A percentile compares a stretch with the other conserved stretches of the same genome.
Conservation (phyloP, 1,140 invertebrate species). For the Drosophila takahashii region DNA sequence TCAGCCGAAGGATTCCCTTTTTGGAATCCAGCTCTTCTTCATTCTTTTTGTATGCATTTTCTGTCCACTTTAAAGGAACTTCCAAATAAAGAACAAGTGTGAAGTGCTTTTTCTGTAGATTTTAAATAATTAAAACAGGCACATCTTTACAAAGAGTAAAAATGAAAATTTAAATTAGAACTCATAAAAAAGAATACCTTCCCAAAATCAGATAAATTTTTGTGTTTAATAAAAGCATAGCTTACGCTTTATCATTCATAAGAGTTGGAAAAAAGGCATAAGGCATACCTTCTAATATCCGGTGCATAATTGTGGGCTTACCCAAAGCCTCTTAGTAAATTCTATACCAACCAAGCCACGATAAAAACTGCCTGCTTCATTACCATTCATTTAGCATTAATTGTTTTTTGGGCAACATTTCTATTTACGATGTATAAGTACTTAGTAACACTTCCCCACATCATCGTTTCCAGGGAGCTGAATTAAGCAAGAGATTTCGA, state of each 20-base stretch:
- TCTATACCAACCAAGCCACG: not conserved
- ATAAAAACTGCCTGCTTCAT: constrained; percentile 6
- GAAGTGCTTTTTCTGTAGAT: too few relatives aligned
- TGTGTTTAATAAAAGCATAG: too few relatives aligned
- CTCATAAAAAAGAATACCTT: too few relatives aligned
- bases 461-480: constrained; percentile 8
- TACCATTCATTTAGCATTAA: constrained; percentile 38
- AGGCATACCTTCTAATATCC: constrained; percentile 3
- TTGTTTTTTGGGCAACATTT: constrained; percentile 7
- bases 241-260: not conserved
- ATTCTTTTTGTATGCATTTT: constrained; percentile 14
- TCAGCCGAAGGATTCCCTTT: constrained; percentile 25
- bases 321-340: constrained; percentile 18
- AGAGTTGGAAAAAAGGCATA: not conserved
- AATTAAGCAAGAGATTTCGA: constrained; percentile 19
- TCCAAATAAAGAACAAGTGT: not conserved
- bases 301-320: constrained; percentile 15
- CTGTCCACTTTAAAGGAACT: constrained; percentile 7
- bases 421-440: constrained; percentile 5
- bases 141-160: too few relatives aligned
- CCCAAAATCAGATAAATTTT: too few relatives aligned
- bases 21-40: not conserved
- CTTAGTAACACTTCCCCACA: constrained; percentile 6
- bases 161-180: too few relatives aligned
- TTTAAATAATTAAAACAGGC: too few relatives aligned